Percentiles rank a stretch among this genome's conserved stretches.
These are phyloP conservation scores for Xerus inauris DNA, from an alignment of 2,113 vertebrate species.

Conservation along the genomic window DNA sequence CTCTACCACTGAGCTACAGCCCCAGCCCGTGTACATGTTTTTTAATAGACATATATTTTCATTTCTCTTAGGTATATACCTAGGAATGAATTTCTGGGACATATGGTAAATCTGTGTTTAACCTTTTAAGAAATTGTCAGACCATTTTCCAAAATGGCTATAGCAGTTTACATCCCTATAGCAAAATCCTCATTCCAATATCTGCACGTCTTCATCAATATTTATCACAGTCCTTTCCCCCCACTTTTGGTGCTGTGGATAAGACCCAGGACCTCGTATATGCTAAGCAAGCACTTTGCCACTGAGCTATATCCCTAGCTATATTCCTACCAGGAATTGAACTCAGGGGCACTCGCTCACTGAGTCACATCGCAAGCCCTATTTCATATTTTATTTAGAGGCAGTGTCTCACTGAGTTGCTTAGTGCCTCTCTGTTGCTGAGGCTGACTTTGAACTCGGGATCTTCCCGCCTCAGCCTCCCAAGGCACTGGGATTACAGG, in stretches of 20 bases:
- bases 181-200: background rate
- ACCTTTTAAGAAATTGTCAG: background rate
- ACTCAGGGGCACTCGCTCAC: too few relatives aligned
- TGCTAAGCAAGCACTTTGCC: background rate
- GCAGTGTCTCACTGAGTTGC: too few relatives aligned
- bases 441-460: too few relatives aligned
- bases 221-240: background rate
- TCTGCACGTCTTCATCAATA: background rate
- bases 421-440: too few relatives aligned
- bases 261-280: background rate
- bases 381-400: too few relatives aligned
- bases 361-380: too few relatives aligned
- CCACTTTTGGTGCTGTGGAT: background rate
- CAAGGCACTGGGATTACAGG: too few relatives aligned
- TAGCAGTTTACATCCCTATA: background rate
- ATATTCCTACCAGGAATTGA: too few relatives aligned
- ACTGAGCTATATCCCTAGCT: background rate
- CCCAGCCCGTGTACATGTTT: too few relatives aligned
- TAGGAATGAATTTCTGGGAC: background rate
- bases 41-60: background rate
- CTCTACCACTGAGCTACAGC: too few relatives aligned
- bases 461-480: too few relatives aligned
- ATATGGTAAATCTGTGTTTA: background rate
- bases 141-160: background rate
- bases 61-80: background rate